phyloP scores from a whole-genome alignment of 2,888 invertebrate species.

The Dichetophora obliterata region DNA sequence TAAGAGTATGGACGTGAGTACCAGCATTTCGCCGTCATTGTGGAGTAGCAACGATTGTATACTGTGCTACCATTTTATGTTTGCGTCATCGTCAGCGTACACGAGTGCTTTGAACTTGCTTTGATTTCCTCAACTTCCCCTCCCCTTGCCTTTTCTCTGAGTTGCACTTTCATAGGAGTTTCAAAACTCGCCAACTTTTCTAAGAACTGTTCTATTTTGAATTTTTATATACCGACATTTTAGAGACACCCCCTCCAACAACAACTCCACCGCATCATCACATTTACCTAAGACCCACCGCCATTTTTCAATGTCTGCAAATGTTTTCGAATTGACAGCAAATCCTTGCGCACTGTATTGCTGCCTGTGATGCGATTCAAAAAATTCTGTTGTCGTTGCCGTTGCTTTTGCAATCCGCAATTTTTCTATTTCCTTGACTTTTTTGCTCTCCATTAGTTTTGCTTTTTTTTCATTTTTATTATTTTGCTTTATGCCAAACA shows the following conservation, averaged over 20 bases:
- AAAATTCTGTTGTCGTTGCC: not conserved
- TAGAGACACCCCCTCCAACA: too few species aligned
- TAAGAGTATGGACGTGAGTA: constrained; percentile 26
- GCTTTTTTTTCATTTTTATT: not conserved
- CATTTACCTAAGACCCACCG: not conserved
- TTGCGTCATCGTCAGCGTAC: not conserved
- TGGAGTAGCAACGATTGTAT: too few species aligned
- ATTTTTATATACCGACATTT: not conserved
- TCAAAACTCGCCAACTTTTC: not conserved
- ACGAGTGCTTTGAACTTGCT: constrained; percentile 30
- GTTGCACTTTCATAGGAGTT: not conserved
- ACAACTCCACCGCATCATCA: not conserved
- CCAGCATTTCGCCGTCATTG: not conserved
- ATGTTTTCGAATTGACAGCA: not conserved
- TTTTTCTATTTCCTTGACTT: not conserved
- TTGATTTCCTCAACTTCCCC: not conserved
- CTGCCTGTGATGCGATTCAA: not conserved
- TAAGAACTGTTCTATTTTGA: not conserved
- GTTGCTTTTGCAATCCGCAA: not conserved
- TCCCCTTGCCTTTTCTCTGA: not conserved
- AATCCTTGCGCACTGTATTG: not conserved
- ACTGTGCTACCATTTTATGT: not conserved
- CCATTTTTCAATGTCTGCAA: not conserved
- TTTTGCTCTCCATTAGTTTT: not conserved
- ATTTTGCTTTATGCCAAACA: constrained; percentile 5